These are phyloP conservation scores for Cryptocheilus praepositus DNA, from an alignment of 2,888 invertebrate species.

Conservation along the genomic window DNA sequence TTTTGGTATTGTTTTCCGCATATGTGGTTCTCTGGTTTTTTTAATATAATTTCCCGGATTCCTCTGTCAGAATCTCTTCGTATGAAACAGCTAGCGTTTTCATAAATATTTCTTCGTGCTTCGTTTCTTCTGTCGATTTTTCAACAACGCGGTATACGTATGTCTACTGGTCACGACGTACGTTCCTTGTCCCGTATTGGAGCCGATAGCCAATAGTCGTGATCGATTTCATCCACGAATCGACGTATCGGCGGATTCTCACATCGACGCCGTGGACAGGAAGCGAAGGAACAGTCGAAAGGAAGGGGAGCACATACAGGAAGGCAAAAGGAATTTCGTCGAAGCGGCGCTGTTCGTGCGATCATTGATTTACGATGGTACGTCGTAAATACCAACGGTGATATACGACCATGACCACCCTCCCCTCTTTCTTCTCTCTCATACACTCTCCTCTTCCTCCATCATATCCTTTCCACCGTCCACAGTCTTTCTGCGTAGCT, in stretches of 20 bases:
- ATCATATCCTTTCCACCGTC: constrained; percentile 13
- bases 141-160: too few species aligned
- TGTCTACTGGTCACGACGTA: too few species aligned
- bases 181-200: too few species aligned
- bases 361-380: constrained; percentile 67
- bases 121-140: neutral
- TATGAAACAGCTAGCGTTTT: too few species aligned
- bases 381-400: constrained; percentile 62
- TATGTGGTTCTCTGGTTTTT: too few species aligned
- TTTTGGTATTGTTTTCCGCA: too few species aligned
- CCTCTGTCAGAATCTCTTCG: too few species aligned
- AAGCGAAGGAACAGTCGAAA: constrained; percentile 45
- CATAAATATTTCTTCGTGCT: constrained; percentile 3
- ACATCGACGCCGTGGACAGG: constrained; percentile 46
- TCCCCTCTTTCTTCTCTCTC: constrained; percentile 30
- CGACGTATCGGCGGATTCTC: constrained; percentile 41
- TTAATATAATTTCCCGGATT: too few species aligned
- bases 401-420: constrained; percentile 59
- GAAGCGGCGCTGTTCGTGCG: constrained; percentile 56
- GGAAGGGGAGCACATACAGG: constrained; percentile 46
- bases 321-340: constrained; percentile 60
- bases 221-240: constrained; percentile 36
- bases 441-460: constrained; percentile 23
- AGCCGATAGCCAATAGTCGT: constrained; percentile 18
- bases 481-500: constrained; percentile 28